Evolutionary conservation across 2,888 invertebrate species (phyloP), one percentile per base, ranked within the genome.

Genomic region (Orchestes rusci): DNA sequence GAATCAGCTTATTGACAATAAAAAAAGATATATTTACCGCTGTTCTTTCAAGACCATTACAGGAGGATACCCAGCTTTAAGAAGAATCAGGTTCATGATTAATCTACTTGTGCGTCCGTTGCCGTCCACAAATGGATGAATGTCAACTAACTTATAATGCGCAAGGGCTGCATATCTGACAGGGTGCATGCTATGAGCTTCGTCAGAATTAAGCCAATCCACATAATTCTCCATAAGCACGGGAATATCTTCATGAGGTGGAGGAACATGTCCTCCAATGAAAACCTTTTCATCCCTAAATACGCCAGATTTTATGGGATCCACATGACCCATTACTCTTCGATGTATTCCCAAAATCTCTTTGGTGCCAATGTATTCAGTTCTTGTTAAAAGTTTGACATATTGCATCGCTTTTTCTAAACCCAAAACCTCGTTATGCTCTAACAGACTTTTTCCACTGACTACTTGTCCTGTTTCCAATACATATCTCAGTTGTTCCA

Each of bases 71-170:
- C 96, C 95, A 1, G 90, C 89, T 67, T 85, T 87, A 87, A 97
- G 89, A 20, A 97, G 75, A 51, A 97, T 80, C 56, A 94, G 78
- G 70, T 97, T 97, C 95, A 97, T 96, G 2, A 97, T 75, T 16
- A 97, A 74, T 18, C 97, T 77, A 10, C 94, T 92, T 0, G 96
- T 96, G 60, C 97, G 78, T 0, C 96, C 97, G 63, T 97, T 97
- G 35, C 97, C 96, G 68, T 97, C 96, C 2, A 85, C 78, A 70
- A 97, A 97, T 0, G 97, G 97, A 72, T 97, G 97, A 55, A 97
- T 94, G 63, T 89, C 88, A 0, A 97, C 97, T 32, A 97, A 68
- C 70, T 94, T 94, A 70, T 96, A 97, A 71, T 97, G 97, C 0
- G 94, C 95, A 40, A 96, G 70, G 0, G 97, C 96, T 38, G 96